Conservation (phyloP, 2,113 vertebrate species). For the Neodon shergylaensis region DNA sequence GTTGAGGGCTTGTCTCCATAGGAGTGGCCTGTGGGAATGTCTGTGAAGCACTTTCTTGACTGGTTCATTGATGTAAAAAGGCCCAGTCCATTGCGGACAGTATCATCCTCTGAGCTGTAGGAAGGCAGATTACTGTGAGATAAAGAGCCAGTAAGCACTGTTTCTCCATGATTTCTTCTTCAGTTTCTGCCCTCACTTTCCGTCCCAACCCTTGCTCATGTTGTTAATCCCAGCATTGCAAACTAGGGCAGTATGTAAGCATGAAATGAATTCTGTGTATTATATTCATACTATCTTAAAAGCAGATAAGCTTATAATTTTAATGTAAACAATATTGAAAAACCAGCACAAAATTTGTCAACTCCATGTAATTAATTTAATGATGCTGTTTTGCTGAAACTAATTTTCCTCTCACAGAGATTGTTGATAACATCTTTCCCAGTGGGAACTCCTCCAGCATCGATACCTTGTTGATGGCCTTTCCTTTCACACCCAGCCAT, state of each 20-base stretch:
- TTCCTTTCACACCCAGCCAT: neutral
- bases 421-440: neutral
- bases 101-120: neutral
- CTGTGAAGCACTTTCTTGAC: neutral
- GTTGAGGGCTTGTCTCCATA: neutral
- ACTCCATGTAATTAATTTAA: neutral
- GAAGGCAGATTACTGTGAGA: neutral
- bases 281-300: conserved; percentile 7
- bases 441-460: neutral
- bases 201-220: neutral
- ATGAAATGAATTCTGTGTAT: neutral
- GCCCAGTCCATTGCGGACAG: neutral
- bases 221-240: neutral
- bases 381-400: neutral
- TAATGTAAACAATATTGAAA: neutral
- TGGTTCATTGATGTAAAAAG: neutral
- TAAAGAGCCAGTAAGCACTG: neutral
- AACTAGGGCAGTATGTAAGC: neutral
- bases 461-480: neutral
- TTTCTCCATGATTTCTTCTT: neutral
- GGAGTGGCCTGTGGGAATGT: neutral
- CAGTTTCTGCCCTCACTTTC: neutral
- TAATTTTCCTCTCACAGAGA: conserved; percentile 10
- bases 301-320: neutral
- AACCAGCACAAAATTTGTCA: neutral